Evolutionary conservation across 2,797 vertebrate species (phyloP), one percentile per base, ranked within the genome.

Genomic region (Nannoperca obscura): DNA sequence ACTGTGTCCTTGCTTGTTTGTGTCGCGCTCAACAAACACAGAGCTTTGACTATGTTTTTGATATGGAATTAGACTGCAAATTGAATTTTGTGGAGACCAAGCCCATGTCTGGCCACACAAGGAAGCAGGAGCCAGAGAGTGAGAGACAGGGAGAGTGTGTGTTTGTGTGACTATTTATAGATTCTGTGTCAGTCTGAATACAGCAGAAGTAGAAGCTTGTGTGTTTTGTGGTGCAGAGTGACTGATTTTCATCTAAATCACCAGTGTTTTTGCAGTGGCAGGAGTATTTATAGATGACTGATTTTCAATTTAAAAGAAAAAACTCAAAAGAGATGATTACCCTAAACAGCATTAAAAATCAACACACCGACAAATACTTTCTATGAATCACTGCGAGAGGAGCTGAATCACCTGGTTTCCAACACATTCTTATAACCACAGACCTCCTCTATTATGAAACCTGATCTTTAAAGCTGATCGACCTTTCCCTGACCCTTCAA

Each of bases 1-100:
- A 82, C 85, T 57, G 85, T 87, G 92, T 89, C 90, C 91, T 91
- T 84, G 90, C 86, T 91, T 92, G 91, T 94, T 92, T 92, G 88
- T 82, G 86, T 89, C 71, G 65, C 38, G 63, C 85, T 84, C 58
- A 19, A 80, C 81, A 77, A 89, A 89, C 81, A 81, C 80, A 52
- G 80, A 79, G 83, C 86, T 86, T 69, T 78, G 77, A 79, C 84
- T 76, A 69, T 69, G 88, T 84, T 86, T 92, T 60, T 89, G 80
- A 89, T 90, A 74, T 68, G 71, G 74, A 91, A 88, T 91, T 88
- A 89, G 80, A 76, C 47, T 24, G 71, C 77, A 86, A 86, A 92
- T 89, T 88, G 60, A 90, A 88, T 87, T 88, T 78, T 54, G 69
- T 5, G 40, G 50, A 62, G 80, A 82, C 68, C 32, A 2, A 82